These are phyloP conservation scores for Pristionchus maxplancki DNA, from an alignment of 2,888 invertebrate genomes.

Conservation along the genomic window DNA sequence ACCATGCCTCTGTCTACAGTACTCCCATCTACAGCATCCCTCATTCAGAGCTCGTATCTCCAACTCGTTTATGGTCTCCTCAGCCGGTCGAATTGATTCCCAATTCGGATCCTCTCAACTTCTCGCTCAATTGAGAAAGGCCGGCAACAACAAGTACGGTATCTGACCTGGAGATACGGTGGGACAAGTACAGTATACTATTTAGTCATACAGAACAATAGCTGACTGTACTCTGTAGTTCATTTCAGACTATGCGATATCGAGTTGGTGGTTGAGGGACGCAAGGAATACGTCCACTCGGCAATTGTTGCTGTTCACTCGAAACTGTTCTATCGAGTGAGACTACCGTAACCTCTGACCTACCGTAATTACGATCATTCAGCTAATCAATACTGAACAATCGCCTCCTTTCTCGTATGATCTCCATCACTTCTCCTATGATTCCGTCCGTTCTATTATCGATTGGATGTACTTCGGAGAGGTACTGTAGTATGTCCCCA, in stretches of 20 bases:
- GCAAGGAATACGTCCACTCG: slow-evolving; percentile 39
- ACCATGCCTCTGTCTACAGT: background rate
- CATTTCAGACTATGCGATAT: slow-evolving; percentile 13
- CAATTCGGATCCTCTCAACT: background rate
- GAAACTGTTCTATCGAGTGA: slow-evolving; percentile 44
- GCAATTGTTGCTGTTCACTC: slow-evolving; percentile 45
- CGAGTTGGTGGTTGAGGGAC: slow-evolving; percentile 29
- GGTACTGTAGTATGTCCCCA: background rate
- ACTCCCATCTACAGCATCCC: background rate
- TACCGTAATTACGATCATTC: slow-evolving; percentile 3
- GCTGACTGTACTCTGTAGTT: background rate
- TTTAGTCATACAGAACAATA: too few species aligned
- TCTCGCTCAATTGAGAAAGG: slow-evolving; percentile 38
- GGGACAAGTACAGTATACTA: too few species aligned
- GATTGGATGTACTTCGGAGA: slow-evolving; percentile 51
- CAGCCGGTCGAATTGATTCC: background rate
- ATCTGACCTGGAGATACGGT: background rate
- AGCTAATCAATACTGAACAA: slow-evolving; percentile 42
- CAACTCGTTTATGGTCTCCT: slow-evolving; percentile 9
- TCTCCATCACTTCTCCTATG: slow-evolving; percentile 17
- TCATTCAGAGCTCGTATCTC: background rate
- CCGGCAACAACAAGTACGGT: slow-evolving; percentile 38
- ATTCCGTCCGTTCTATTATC: background rate
- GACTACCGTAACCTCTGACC: background rate
- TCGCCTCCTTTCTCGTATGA: slow-evolving; percentile 47